phyloP scores from a whole-genome alignment of 1,140 invertebrate species.

The Penaeus indicus region DNA sequence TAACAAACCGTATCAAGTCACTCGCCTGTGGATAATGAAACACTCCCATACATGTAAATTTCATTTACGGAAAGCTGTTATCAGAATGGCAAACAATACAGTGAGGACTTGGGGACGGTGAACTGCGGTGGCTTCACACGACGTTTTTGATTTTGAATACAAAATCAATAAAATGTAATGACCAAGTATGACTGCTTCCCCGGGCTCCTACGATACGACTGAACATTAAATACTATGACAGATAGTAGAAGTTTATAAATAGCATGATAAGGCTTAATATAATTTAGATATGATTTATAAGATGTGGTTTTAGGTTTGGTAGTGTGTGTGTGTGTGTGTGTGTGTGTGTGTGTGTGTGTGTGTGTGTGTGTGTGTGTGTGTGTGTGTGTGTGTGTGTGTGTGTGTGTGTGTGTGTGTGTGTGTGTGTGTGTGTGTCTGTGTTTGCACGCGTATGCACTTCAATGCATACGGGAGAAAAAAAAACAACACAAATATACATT shows the following conservation, averaged over 20 bases:
- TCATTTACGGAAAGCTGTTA: constrained; percentile 30
- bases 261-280: constrained; percentile 57
- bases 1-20: neutral
- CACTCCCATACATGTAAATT: constrained; percentile 5
- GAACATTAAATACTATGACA: constrained; percentile 54
- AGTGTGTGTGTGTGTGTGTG: neutral
- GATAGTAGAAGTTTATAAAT: constrained; percentile 60
- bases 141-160: constrained; percentile 38
- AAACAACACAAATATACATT: neutral
- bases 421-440: neutral
- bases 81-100: constrained; percentile 44
- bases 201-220: constrained; percentile 21
- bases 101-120: constrained; percentile 41
- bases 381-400: neutral
- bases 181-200: constrained; percentile 20
- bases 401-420: neutral
- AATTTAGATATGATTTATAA: constrained; percentile 41
- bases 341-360: neutral
- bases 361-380: neutral
- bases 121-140: constrained; percentile 50
- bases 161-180: constrained; percentile 21
- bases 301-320: neutral
- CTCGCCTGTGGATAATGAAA: neutral
- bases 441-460: no score
- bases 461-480: neutral